Evolutionary conservation across 2,888 invertebrate genomes (phyloP).

Genomic region (Eurytoma californica): DNA sequence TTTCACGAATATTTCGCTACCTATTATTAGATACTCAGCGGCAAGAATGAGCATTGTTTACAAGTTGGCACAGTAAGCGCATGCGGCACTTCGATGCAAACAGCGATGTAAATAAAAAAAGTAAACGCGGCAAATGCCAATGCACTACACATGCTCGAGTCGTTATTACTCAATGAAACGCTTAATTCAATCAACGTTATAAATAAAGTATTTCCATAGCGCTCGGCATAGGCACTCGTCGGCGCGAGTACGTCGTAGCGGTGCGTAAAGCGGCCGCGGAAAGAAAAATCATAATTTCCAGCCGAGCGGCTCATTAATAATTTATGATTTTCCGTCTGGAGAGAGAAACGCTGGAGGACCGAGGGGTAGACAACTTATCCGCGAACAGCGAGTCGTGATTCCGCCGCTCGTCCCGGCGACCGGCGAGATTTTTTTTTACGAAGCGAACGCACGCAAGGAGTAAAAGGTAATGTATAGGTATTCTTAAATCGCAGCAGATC

Average conservation of each 20-base stretch:
- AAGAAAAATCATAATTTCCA: slow-evolving; percentile 32
- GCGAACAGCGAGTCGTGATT: neutral
- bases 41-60: too few species aligned
- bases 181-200: neutral
- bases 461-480: too few species aligned
- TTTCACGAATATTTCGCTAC: too few species aligned
- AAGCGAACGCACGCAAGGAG: too few species aligned
- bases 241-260: too few species aligned
- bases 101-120: neutral
- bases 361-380: too few species aligned
- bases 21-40: too few species aligned
- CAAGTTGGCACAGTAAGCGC: neutral
- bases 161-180: slow-evolving; percentile 20
- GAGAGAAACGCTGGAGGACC: neutral
- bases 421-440: too few species aligned
- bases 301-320: slow-evolving; percentile 36
- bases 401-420: too few species aligned
- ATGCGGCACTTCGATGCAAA: slow-evolving; percentile 1
- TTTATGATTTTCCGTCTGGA: slow-evolving; percentile 44
- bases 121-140: neutral
- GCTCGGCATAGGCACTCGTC: too few species aligned
- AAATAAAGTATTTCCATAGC: slow-evolving; percentile 14
- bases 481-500: too few species aligned
- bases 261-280: neutral
- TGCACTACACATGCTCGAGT: neutral